Conservation (phyloP, 2,888 invertebrate genomes). For the Globia sparganii region DNA sequence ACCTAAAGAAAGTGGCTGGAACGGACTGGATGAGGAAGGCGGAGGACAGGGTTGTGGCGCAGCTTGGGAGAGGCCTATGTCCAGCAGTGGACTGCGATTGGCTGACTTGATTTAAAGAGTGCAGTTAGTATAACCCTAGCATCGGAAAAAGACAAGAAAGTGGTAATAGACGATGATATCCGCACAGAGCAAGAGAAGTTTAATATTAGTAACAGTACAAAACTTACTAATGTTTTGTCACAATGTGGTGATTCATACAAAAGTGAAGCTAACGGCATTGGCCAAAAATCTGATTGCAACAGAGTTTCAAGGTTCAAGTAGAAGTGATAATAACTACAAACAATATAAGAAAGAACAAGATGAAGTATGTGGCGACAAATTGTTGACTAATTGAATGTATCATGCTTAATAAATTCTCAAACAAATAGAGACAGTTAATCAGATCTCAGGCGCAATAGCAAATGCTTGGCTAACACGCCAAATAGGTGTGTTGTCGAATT, state of each 20-base stretch:
- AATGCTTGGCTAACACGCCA: conserved; percentile 60
- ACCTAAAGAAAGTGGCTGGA: too few relatives aligned
- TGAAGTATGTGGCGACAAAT: conserved; percentile 47
- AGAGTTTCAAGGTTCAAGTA: background rate
- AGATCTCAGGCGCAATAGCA: conserved; percentile 51
- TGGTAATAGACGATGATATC: background rate
- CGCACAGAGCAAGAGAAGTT: background rate
- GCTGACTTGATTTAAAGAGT: too few relatives aligned
- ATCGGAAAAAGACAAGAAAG: background rate
- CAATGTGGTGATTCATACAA: background rate
- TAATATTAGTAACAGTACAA: background rate
- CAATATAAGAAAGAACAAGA: conserved; percentile 14
- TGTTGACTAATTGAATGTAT: conserved; percentile 52
- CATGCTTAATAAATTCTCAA: conserved; percentile 54
- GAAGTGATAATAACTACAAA: conserved; percentile 4
- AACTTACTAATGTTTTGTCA: background rate
- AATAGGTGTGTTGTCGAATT: conserved; percentile 49
- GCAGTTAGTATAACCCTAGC: background rate
- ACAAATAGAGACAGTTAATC: conserved; percentile 60
- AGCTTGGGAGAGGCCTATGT: too few relatives aligned
- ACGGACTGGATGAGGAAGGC: too few relatives aligned
- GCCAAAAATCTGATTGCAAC: background rate
- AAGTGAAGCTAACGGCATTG: background rate
- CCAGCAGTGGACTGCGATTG: too few relatives aligned
- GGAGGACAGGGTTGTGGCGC: too few relatives aligned